phyloP scores from a whole-genome alignment of 1,140 invertebrate species.

The Onthophagus taurus region DNA sequence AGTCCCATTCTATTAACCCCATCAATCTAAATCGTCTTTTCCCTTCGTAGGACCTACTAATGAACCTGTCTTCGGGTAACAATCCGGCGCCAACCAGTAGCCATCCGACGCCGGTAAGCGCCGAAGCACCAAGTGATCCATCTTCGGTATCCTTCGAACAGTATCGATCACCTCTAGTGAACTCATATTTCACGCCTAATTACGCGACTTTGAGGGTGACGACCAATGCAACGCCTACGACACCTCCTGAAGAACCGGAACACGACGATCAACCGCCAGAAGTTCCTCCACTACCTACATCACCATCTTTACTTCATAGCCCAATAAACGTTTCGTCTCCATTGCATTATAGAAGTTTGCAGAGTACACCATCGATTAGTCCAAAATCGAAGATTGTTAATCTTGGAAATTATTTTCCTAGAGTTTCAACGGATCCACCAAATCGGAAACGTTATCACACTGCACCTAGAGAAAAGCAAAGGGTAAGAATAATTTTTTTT shows the following conservation, averaged over 20 bases:
- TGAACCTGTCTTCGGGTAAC: conserved; percentile 48
- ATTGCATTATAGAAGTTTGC: conserved; percentile 30
- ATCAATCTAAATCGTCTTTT: no score
- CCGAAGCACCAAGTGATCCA: conserved; percentile 33
- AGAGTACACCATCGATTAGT: conserved; percentile 31
- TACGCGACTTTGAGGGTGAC: conserved; percentile 25
- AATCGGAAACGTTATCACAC: conserved; percentile 48
- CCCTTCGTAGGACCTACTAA: conserved; percentile 45
- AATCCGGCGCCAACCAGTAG: conserved; percentile 35
- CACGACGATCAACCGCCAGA: conserved; percentile 28
- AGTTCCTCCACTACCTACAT: conserved; percentile 31
- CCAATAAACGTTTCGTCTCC: conserved; percentile 18
- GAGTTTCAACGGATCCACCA: conserved; percentile 33
- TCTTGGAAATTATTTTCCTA: conserved; percentile 32
- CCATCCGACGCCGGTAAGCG: conserved; percentile 38
- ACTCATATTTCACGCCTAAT: conserved; percentile 28
- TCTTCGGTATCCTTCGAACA: conserved; percentile 44
- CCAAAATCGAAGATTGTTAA: conserved; percentile 33
- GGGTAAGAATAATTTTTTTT: conserved; percentile 35
- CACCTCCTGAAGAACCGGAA: no score
- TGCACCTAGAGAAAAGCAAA: conserved; percentile 49
- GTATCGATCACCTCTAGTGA: conserved; percentile 44
- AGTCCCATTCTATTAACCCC: neutral
- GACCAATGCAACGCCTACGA: conserved; percentile 20
- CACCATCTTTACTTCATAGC: conserved; percentile 20